Conservation (phyloP, 2,888 invertebrate genomes). For the Falcaria lacertinaria region DNA sequence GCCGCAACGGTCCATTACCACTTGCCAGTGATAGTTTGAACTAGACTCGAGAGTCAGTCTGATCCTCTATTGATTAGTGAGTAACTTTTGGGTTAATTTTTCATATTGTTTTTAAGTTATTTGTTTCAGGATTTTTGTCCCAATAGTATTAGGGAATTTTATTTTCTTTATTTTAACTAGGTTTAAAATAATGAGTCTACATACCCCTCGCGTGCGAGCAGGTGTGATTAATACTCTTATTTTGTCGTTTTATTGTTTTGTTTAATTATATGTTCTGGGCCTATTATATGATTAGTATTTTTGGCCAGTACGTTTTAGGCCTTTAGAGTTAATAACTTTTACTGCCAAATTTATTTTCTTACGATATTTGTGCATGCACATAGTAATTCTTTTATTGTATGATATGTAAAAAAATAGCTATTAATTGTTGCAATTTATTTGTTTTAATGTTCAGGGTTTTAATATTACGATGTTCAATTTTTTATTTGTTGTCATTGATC, state of each 20-base stretch:
- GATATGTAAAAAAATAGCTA: slow-evolving; percentile 74
- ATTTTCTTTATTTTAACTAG: slow-evolving; percentile 76
- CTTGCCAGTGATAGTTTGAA: slow-evolving; percentile 57
- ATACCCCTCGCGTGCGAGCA: slow-evolving; percentile 64
- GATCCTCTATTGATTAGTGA: slow-evolving; percentile 77
- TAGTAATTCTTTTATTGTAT: slow-evolving; percentile 78
- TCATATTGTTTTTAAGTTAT: slow-evolving; percentile 80
- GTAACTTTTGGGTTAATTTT: slow-evolving; percentile 78
- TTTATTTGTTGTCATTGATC: slow-evolving; percentile 77
- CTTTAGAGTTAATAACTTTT: slow-evolving; percentile 78
- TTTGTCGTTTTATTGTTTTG: slow-evolving; percentile 74
- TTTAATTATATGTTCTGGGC: slow-evolving; percentile 74
- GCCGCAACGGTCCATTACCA: too few species aligned
- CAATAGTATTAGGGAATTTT: slow-evolving; percentile 80
- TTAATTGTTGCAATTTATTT: slow-evolving; percentile 78
- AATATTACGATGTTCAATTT: slow-evolving; percentile 74
- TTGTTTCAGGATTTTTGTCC: slow-evolving; percentile 80
- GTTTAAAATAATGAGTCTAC: slow-evolving; percentile 68
- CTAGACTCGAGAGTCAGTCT: slow-evolving; percentile 71
- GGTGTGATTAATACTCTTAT: slow-evolving; percentile 76
- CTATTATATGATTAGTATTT: slow-evolving; percentile 76
- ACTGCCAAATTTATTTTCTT: slow-evolving; percentile 80
- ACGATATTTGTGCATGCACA: slow-evolving; percentile 79
- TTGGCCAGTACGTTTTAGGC: slow-evolving; percentile 76
- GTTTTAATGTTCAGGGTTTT: slow-evolving; percentile 77